phyloP scores from a whole-genome alignment of 2,797 vertebrate genomes.

The Acipenser transmontanus region DNA sequence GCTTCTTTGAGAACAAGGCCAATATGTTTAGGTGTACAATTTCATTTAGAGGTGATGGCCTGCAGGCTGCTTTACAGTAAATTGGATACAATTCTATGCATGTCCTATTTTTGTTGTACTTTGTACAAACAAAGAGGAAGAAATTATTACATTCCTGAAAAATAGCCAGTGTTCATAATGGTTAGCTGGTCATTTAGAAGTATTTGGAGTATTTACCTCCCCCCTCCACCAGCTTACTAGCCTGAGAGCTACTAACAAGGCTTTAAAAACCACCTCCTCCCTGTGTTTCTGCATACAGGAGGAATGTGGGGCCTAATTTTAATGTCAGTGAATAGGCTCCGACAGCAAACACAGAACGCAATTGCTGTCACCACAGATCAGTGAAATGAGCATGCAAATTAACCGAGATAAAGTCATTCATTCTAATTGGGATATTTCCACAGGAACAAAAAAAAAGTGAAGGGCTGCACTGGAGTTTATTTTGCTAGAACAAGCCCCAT shows the following conservation, averaged over 20 bases:
- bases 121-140: no score
- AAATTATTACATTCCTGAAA: neutral
- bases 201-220: no score
- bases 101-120: no score
- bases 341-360: conserved; percentile 23
- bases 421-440: conserved; percentile 49
- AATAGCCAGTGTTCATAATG: neutral
- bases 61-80: no score
- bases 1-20: no score
- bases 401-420: conserved; percentile 37
- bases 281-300: neutral
- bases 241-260: no score
- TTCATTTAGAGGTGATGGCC: no score
- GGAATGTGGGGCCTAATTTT: neutral
- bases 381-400: conserved; percentile 26
- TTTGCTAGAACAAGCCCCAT: conserved; percentile 45
- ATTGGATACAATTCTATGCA: no score
- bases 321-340: conserved; percentile 35
- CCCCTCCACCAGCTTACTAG: no score
- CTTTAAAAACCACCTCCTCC: neutral
- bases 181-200: no score
- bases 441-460: conserved; percentile 25
- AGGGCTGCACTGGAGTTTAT: conserved; percentile 34
- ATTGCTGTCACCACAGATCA: conserved; percentile 1
- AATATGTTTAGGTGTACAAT: no score